These are phyloP conservation scores for Cancer borealis DNA, from an alignment of 2,888 invertebrate species.

Conservation along the genomic window DNA sequence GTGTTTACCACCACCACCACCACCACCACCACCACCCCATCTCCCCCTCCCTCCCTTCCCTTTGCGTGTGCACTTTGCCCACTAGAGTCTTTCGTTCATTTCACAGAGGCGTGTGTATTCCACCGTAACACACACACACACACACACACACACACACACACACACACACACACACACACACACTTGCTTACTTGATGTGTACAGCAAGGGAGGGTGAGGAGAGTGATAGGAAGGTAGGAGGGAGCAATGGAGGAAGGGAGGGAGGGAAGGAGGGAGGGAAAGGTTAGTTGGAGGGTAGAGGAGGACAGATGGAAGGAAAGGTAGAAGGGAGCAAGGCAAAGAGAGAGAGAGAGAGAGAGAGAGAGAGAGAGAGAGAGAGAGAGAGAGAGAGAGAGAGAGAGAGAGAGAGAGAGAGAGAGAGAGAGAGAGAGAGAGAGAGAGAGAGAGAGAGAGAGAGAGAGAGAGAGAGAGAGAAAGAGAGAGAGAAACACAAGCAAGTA, in stretches of 20 bases:
- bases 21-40: neutral
- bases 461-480: neutral
- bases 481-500: neutral
- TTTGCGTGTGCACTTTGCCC: neutral
- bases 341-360: neutral
- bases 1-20: conserved; percentile 10
- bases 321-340: neutral
- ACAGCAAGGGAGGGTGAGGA: neutral
- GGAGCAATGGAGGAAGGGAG: neutral
- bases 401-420: neutral
- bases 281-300: neutral
- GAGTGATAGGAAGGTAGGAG: conserved; percentile 20
- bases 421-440: too few species aligned
- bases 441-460: neutral
- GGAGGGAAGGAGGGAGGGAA: neutral
- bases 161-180: conserved; percentile 41
- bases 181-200: neutral
- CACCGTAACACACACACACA: conserved; percentile 28
- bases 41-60: neutral
- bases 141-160: conserved; percentile 44
- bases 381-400: neutral
- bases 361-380: neutral
- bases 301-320: neutral
- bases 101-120: conserved; percentile 42
- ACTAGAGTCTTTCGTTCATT: conserved; percentile 13